Conservation (phyloP, 2,797 vertebrate species). For the Typhlichthys subterraneus region DNA sequence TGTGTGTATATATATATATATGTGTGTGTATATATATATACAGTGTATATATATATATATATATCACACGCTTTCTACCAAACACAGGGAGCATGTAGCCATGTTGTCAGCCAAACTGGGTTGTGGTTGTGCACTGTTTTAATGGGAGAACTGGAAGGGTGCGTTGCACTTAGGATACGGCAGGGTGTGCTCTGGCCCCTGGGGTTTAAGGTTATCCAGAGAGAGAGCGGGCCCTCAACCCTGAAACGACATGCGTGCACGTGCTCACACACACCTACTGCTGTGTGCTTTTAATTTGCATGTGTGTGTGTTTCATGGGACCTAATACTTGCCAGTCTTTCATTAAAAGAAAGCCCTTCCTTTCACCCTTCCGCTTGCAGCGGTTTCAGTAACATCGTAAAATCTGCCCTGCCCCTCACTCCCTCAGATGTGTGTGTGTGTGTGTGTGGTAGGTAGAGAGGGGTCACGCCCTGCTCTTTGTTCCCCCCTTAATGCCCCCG, state of each 20-base stretch:
- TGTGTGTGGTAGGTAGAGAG: slow-evolving; percentile 5
- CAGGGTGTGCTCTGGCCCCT: slow-evolving; percentile 13
- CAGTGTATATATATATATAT: too few species aligned
- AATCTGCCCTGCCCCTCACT: slow-evolving; percentile 29
- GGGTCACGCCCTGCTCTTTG: slow-evolving; percentile 46
- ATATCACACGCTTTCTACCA: neutral
- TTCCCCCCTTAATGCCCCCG: slow-evolving; percentile 46
- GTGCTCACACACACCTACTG: neutral
- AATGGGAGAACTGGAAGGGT: neutral
- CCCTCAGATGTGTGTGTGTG: slow-evolving; percentile 29
- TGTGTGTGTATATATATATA: too few species aligned
- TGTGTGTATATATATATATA: too few species aligned
- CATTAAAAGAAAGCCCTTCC: slow-evolving; percentile 21
- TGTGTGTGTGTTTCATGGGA: slow-evolving; percentile 11
- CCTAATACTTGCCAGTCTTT: slow-evolving; percentile 21
- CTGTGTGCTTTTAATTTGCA: neutral
- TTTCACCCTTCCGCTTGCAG: slow-evolving; percentile 13
- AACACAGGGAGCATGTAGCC: neutral
- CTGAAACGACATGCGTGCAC: neutral
- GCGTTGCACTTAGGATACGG: slow-evolving; percentile 3
- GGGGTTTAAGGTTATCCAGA: slow-evolving; percentile 14
- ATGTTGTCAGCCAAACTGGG: neutral
- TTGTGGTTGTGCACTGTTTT: neutral
- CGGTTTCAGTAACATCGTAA: slow-evolving; percentile 20
- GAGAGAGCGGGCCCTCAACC: neutral